Conservation (phyloP, 2,888 invertebrate genomes). For the Onthophagus sagittarius region DNA sequence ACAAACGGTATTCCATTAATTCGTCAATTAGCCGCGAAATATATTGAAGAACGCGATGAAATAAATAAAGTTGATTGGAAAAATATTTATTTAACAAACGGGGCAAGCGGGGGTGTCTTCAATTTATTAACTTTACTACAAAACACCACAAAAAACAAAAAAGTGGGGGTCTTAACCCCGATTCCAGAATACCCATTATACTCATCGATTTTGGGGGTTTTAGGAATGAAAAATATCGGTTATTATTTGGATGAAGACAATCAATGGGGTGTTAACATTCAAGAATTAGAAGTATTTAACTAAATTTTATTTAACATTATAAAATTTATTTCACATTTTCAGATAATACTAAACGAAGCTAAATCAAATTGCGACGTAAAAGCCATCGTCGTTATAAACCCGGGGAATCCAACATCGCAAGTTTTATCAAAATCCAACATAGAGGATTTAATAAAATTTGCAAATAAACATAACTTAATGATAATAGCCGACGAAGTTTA, state of each 20-base stretch:
- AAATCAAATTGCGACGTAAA: constrained; percentile 55
- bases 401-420: constrained; percentile 72
- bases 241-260: constrained; percentile 69
- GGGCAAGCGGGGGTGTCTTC: constrained; percentile 27
- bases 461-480: constrained; percentile 62
- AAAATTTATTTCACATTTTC: constrained; percentile 1
- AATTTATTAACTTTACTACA: constrained; percentile 43
- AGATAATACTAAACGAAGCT: constrained; percentile 51
- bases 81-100: constrained; percentile 66
- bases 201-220: constrained; percentile 68
- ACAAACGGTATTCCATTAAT: constrained; percentile 83
- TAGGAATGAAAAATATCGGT: constrained; percentile 59
- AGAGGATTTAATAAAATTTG: constrained; percentile 66
- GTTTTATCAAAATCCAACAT: constrained; percentile 67
- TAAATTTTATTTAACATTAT: too few species aligned
- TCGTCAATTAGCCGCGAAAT: constrained; percentile 76
- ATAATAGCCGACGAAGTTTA: constrained; percentile 68
- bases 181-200: constrained; percentile 78
- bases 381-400: constrained; percentile 71
- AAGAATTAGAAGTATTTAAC: constrained; percentile 53
- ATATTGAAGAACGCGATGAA: constrained; percentile 75
- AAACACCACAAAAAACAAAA: constrained; percentile 38
- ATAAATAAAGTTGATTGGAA: constrained; percentile 59
- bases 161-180: constrained; percentile 67
- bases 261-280: constrained; percentile 61